Evolutionary conservation across 1,140 invertebrate species (phyloP).

Genomic region (Hycleus cichorii): DNA sequence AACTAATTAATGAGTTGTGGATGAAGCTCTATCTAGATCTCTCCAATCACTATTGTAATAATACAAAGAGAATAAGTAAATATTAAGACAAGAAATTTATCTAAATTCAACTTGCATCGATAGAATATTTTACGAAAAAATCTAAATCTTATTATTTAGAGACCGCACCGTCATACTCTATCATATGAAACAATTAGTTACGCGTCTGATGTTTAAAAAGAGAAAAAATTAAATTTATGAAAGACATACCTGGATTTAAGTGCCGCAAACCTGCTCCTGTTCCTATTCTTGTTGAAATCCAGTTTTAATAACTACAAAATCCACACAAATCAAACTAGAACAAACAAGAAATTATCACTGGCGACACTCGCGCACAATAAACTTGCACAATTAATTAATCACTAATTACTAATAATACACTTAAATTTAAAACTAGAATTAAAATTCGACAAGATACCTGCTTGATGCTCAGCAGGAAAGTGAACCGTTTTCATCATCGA

Average conservation of each 20-base stretch:
- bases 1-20: background rate
- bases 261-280: conserved; percentile 11
- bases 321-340: too few species aligned
- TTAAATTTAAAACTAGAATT: too few species aligned
- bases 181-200: background rate
- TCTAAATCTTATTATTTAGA: conserved; percentile 1
- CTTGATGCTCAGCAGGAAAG: too few species aligned
- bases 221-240: background rate
- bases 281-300: conserved; percentile 5
- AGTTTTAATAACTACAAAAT: background rate
- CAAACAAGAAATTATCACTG: too few species aligned
- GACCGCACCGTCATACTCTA: background rate
- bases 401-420: too few species aligned
- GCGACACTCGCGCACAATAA: too few species aligned
- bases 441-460: too few species aligned
- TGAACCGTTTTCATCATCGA: too few species aligned
- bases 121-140: too few species aligned
- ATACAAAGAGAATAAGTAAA: background rate
- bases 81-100: too few species aligned
- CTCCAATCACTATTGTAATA: background rate
- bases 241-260: conserved; percentile 9
- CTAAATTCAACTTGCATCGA: too few species aligned
- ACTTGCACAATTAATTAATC: too few species aligned
- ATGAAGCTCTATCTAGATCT: background rate
- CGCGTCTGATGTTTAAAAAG: background rate